Base-by-base conservation (phyloP, 2,888 invertebrate species). In the Parnassius orleans region DNA sequence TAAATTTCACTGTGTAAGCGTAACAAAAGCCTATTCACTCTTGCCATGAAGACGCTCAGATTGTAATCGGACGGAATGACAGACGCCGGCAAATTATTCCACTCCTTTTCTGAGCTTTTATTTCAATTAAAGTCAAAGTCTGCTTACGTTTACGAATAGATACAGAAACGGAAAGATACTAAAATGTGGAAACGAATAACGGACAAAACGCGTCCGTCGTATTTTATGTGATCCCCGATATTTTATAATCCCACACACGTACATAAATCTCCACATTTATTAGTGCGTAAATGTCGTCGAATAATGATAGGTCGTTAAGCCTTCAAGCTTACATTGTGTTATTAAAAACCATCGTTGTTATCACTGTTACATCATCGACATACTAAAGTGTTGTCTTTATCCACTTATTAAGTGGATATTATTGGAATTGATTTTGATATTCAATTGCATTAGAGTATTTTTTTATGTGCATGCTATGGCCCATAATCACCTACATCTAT, bases 201-300 rank as follows among this genome's bases (percentile, higher is more conserved):
- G 46, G 24, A 57, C 53, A 44, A 63, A 58, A 63, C 47, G 19
- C 57, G 14, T 42, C 43, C 43, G 55, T 46, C 43, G 54, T 56
- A 55, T 55, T 53, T 52, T 52, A 41, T 50, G 43, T 52, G 61
- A 41, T 48, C 57, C 43, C 53, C 24, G 48, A 46, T 63, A 54
- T 57, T 63, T 63, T 63, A 63, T 58, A 46, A 51, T 51, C 58
- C 62, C 58, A 24, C 19, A 12, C 56, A 10, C 44, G 50, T 14
- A 54, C 53, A 58, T 63, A 63, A 63, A 63, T 63, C 54, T 63
- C 15, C 53, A 50, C 57, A 54, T 63, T 63, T 63, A 63, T 63
- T 63, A 63, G 58, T 51, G 54, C 62, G 54, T 63, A 63, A 63
- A 63, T 54, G 62, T 63, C 62, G 15, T 15, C 62, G 53, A 58